Evolutionary conservation across 2,113 vertebrate species (phyloP).

Genomic region (Piprites chloris): DNA sequence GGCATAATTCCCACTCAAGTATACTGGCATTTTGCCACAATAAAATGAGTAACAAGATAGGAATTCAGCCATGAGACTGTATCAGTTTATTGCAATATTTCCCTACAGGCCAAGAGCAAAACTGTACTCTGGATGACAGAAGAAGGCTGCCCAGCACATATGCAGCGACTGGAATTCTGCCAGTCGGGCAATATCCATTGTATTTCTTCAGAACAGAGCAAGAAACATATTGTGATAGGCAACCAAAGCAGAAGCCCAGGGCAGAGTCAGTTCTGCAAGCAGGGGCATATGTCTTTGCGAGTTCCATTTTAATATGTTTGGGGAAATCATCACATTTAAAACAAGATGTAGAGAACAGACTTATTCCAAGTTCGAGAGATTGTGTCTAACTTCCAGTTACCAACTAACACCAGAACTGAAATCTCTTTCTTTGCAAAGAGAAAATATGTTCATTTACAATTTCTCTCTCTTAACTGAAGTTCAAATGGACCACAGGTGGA

Average conservation of each 20-base stretch:
- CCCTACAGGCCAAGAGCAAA: constrained; percentile 33
- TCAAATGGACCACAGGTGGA: neutral
- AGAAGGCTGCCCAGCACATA: constrained; percentile 25
- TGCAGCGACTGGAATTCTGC: constrained; percentile 34
- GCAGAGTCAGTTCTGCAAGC: neutral
- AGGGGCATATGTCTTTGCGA: neutral
- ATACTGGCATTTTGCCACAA: constrained; percentile 37
- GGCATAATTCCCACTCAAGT: neutral
- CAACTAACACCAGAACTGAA: neutral
- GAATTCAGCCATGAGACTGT: constrained; percentile 28
- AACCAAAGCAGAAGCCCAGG: neutral
- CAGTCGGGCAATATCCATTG: constrained; percentile 6
- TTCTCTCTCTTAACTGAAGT: neutral
- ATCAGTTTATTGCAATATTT: constrained; percentile 51
- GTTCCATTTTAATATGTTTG: neutral
- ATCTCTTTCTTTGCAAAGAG: neutral
- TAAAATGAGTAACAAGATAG: constrained; percentile 13
- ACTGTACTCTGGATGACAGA: constrained; percentile 14
- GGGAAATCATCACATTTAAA: neutral
- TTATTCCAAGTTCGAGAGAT: neutral
- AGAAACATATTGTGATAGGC: neutral
- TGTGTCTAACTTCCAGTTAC: neutral
- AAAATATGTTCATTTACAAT: neutral
- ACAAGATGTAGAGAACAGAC: neutral
- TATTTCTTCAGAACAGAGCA: neutral